Conservation (phyloP, 2,797 vertebrate genomes). For the Tapera naevia region DNA sequence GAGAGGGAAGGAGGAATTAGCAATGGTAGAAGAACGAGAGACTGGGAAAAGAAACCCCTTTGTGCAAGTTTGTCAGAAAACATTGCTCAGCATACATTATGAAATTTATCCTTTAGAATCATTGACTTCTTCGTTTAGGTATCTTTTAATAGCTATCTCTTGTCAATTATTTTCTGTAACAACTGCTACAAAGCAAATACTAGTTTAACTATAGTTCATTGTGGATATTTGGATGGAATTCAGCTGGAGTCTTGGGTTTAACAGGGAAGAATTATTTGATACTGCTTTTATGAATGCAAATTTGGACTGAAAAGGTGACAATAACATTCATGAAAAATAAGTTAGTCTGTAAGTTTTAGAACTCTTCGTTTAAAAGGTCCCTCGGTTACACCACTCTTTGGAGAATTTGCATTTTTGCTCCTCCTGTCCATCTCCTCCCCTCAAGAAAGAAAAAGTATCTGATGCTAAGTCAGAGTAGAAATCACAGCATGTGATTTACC, state of each 20-base stretch:
- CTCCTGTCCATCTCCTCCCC: rapidly evolving
- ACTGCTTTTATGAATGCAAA: neutral
- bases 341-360: neutral
- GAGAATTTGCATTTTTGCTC: neutral
- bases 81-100: neutral
- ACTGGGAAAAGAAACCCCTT: neutral
- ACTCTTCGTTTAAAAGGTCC: neutral
- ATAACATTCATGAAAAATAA: neutral
- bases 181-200: neutral
- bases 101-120: neutral
- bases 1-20: neutral
- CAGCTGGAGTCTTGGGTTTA: neutral
- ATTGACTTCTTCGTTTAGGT: neutral
- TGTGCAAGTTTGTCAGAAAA: neutral
- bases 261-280: neutral
- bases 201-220: neutral
- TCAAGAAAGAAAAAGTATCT: neutral
- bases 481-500: neutral
- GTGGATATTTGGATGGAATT: neutral
- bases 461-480: neutral
- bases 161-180: neutral
- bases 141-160: neutral
- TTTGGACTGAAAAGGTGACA: neutral
- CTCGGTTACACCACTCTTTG: neutral
- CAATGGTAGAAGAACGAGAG: neutral